Conservation (phyloP, 1,140 invertebrate genomes). For the Saxidomus purpurata region DNA sequence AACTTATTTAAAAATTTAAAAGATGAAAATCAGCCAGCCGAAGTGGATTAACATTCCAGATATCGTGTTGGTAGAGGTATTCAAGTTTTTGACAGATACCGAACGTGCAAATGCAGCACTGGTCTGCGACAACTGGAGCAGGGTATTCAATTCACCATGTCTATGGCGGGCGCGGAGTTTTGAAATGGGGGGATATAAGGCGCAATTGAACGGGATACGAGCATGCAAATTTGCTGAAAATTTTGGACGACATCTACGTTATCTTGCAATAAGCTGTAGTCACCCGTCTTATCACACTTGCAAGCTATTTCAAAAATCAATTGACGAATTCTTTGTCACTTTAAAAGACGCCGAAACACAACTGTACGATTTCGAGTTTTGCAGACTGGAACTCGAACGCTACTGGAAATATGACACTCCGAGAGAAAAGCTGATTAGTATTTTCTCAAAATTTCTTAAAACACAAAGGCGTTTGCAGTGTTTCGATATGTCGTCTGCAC, state of each 20-base stretch:
- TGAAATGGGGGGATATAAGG: constrained; percentile 68
- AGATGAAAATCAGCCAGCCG: constrained; percentile 39
- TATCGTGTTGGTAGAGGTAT: constrained; percentile 64
- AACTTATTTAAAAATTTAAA: neutral
- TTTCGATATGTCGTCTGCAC: constrained; percentile 68
- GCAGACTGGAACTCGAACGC: constrained; percentile 59
- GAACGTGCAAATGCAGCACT: constrained; percentile 58
- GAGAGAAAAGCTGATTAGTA: constrained; percentile 62
- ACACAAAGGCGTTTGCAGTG: constrained; percentile 53
- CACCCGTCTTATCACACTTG: constrained; percentile 68
- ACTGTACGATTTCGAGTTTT: constrained; percentile 62
- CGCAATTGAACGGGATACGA: constrained; percentile 32
- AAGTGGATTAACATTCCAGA: constrained; percentile 65
- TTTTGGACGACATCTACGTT: constrained; percentile 55
- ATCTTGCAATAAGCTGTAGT: constrained; percentile 60
- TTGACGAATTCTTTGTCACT: constrained; percentile 56
- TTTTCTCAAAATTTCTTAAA: constrained; percentile 63
- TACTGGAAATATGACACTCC: constrained; percentile 71
- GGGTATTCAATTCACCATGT: constrained; percentile 53
- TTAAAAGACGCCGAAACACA: constrained; percentile 57
- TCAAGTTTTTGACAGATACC: constrained; percentile 56
- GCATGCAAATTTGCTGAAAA: constrained; percentile 62
- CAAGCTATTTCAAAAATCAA: constrained; percentile 65
- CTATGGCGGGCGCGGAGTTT: constrained; percentile 65
- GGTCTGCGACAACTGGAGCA: constrained; percentile 62